Evolutionary conservation across 1,140 invertebrate genomes (phyloP).

Genomic region (Pseudomyrmex gracilis): DNA sequence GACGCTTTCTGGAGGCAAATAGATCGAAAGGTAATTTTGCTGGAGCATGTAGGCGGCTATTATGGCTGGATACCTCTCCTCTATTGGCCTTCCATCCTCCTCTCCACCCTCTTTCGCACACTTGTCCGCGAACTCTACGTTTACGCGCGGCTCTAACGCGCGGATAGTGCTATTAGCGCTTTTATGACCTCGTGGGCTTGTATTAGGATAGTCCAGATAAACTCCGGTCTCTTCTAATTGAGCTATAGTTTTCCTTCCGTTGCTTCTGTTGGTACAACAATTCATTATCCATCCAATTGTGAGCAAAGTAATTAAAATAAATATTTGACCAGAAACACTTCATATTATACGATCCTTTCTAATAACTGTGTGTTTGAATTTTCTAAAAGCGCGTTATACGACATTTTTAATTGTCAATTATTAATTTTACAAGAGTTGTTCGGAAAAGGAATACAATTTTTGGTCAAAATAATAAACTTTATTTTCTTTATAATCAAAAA

Average conservation of each 20-base stretch:
- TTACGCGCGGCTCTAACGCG: conserved; percentile 36
- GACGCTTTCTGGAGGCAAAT: conserved; percentile 41
- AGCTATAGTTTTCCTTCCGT: neutral
- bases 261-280: neutral
- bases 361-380: no score
- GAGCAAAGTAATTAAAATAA: no score
- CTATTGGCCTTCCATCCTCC: conserved; percentile 9
- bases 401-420: neutral
- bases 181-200: conserved; percentile 17
- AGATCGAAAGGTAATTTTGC: conserved; percentile 59
- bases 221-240: conserved; percentile 6
- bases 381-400: no score
- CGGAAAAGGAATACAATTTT: neutral
- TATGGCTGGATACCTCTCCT: conserved; percentile 31
- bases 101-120: conserved; percentile 18
- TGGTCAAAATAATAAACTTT: neutral
- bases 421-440: neutral
- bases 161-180: conserved; percentile 31
- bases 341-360: no score
- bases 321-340: no score
- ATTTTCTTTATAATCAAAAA: neutral
- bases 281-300: neutral
- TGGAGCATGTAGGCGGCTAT: conserved; percentile 51
- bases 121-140: conserved; percentile 18
- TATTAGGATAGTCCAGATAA: conserved; percentile 13